Conservation (phyloP, 2,113 vertebrate genomes). For the Phocoena sinus region DNA sequence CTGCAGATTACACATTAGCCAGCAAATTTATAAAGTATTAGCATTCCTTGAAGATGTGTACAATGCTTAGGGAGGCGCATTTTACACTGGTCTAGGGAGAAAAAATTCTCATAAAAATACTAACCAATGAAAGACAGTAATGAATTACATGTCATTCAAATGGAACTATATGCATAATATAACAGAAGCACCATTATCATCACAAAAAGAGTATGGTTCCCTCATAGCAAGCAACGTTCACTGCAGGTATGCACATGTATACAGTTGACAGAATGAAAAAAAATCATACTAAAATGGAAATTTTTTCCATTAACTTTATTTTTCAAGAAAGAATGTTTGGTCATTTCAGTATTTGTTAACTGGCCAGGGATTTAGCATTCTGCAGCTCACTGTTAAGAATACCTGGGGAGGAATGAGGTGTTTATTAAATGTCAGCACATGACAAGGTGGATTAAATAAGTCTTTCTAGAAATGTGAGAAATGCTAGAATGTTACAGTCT, state of each 20-base stretch:
- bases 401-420: slow-evolving; percentile 78
- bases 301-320: slow-evolving; percentile 60
- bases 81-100: slow-evolving; percentile 19
- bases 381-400: slow-evolving; percentile 72
- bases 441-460: slow-evolving; percentile 81
- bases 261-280: slow-evolving; percentile 34
- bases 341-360: slow-evolving; percentile 62
- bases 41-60: slow-evolving; percentile 70
- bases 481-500: slow-evolving; percentile 64
- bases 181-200: slow-evolving; percentile 20
- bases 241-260: neutral
- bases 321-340: slow-evolving; percentile 59
- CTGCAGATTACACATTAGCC: slow-evolving; percentile 83
- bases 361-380: slow-evolving; percentile 61
- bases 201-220: slow-evolving; percentile 5
- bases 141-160: slow-evolving; percentile 55
- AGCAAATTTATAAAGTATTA: slow-evolving; percentile 71
- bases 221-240: neutral
- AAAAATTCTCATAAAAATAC: slow-evolving; percentile 28
- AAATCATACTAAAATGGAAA: slow-evolving; percentile 60
- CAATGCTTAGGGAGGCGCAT: slow-evolving; percentile 30
- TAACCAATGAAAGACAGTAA: slow-evolving; percentile 49
- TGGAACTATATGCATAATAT: slow-evolving; percentile 19
- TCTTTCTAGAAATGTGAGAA: slow-evolving; percentile 74
- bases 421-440: slow-evolving; percentile 81